phyloP scores from a whole-genome alignment of 1,140 invertebrate species.

The Myzus persicae region DNA sequence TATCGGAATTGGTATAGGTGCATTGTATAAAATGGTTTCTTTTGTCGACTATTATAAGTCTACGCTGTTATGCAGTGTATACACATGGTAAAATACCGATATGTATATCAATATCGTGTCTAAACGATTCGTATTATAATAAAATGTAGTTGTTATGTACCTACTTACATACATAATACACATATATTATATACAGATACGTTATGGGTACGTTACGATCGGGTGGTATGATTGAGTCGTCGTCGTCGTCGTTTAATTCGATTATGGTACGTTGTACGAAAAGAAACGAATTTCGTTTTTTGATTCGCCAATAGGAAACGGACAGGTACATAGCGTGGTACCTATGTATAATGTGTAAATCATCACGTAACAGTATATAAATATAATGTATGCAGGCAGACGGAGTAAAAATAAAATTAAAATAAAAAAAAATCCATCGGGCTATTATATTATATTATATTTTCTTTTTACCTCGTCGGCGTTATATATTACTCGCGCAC shows the following conservation, averaged over 20 bases:
- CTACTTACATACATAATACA: background rate
- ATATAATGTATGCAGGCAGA: background rate
- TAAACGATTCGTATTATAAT: background rate
- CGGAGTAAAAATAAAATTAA: background rate
- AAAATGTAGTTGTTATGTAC: background rate
- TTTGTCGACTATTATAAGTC: background rate
- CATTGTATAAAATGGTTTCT: background rate
- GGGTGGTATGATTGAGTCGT: background rate
- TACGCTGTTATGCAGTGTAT: background rate
- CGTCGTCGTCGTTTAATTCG: background rate
- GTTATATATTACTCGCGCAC: background rate
- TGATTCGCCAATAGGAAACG: background rate
- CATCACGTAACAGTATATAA: conserved; percentile 15
- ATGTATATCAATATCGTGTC: background rate
- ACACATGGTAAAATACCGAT: background rate
- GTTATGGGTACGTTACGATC: background rate
- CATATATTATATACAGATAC: background rate
- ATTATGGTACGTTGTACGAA: background rate
- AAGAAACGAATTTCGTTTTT: conserved; percentile 21
- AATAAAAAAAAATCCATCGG: background rate
- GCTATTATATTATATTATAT: conserved; percentile 13
- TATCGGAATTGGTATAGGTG: background rate
- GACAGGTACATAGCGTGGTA: background rate
- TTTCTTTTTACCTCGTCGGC: conserved; percentile 25
- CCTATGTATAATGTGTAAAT: background rate